phyloP scores from a whole-genome alignment of 2,797 vertebrate genomes.

The Megaceryle alcyon region DNA sequence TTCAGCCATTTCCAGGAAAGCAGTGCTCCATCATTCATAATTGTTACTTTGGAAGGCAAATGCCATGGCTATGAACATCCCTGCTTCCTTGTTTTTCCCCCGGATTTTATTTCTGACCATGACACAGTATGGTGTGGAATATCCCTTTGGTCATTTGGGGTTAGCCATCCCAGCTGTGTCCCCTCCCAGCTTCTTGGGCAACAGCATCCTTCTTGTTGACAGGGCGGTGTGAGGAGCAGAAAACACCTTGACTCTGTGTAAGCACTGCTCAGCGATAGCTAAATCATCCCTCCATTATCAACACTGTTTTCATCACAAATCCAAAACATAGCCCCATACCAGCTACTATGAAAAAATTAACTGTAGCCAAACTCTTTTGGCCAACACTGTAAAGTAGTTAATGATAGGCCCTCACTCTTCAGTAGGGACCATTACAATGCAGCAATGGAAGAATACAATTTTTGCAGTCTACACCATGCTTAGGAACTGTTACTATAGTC shows the following conservation, averaged over 20 bases:
- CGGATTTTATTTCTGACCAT: neutral
- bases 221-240: neutral
- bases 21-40: accelerated
- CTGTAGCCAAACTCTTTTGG: neutral
- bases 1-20: neutral
- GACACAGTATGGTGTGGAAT: accelerated
- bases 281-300: neutral
- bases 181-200: neutral
- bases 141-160: neutral
- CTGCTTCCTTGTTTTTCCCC: neutral
- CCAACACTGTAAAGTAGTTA: neutral
- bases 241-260: neutral
- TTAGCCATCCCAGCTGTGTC: neutral
- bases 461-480: neutral
- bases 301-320: neutral
- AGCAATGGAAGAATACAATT: neutral
- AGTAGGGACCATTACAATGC: neutral
- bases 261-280: neutral
- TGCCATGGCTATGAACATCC: accelerated
- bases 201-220: accelerated
- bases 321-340: neutral
- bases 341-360: neutral
- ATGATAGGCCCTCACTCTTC: neutral
- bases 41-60: neutral
- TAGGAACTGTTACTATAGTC: neutral